Evolutionary conservation across 2,888 invertebrate genomes (phyloP).

Genomic region (Sisyra nigra): DNA sequence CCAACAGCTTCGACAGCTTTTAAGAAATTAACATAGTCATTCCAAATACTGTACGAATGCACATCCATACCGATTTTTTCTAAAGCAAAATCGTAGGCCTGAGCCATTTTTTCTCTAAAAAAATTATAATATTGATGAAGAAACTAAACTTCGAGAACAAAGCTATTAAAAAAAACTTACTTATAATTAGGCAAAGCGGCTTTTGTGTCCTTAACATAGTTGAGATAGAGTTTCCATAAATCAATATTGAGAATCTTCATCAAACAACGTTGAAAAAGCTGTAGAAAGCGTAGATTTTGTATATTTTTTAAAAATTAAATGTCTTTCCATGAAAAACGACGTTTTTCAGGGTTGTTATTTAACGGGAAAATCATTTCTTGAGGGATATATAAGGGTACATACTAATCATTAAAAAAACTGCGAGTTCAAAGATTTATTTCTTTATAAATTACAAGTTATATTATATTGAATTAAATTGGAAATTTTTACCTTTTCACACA

Average conservation of each 20-base stretch:
- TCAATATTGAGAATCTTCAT: constrained; percentile 99
- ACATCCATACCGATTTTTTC: constrained; percentile 99
- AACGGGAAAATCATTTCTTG: too few relatives aligned
- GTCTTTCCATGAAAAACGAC: too few relatives aligned
- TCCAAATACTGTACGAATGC: constrained; percentile 93
- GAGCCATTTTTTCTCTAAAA: constrained; percentile 94
- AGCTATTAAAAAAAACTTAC: constrained; percentile 37
- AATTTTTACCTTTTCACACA: too few relatives aligned
- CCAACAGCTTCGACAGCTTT: constrained; percentile 95
- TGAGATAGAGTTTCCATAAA: constrained; percentile 93
- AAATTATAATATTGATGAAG: constrained; percentile 3
- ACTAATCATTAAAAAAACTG: too few relatives aligned
- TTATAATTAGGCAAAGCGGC: constrained; percentile 83
- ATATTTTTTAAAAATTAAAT: too few relatives aligned
- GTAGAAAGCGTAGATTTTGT: constrained; percentile 19
- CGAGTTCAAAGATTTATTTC: too few relatives aligned
- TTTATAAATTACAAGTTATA: too few relatives aligned
- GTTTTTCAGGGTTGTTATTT: too few relatives aligned
- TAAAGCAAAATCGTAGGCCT: constrained; percentile 97
- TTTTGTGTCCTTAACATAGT: constrained; percentile 97
- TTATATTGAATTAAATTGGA: too few relatives aligned
- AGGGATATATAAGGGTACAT: too few relatives aligned
- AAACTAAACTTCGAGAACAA: neutral
- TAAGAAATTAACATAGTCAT: constrained; percentile 92
- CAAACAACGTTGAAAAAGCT: constrained; percentile 94